phyloP scores from a whole-genome alignment of 2,888 invertebrate species.

The Sicus ferrugineus region DNA sequence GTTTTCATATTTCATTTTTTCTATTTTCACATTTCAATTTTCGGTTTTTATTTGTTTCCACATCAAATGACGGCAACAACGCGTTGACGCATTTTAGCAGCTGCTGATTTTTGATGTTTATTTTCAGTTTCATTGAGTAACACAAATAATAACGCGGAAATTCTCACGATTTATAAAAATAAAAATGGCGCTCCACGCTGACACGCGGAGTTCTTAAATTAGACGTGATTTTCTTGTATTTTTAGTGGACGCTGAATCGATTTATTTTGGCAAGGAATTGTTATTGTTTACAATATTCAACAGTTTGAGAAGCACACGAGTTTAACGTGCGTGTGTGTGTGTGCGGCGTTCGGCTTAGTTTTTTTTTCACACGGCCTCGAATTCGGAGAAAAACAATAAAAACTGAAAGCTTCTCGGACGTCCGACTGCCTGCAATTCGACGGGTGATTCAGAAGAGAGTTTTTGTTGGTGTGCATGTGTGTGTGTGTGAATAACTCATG shows the following conservation, averaged over 20 bases:
- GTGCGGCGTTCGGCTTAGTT: not conserved
- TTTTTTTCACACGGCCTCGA: not conserved
- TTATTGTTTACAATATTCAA: not conserved
- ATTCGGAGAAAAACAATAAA: not conserved
- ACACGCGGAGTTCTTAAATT: not conserved
- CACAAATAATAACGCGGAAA: not conserved
- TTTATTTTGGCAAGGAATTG: not conserved
- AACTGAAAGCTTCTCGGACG: not conserved
- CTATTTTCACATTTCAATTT: too few relatives aligned
- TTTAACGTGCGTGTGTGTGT: not conserved
- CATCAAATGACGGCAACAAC: too few relatives aligned
- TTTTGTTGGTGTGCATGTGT: too few relatives aligned
- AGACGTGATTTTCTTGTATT: too few relatives aligned
- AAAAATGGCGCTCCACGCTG: not conserved
- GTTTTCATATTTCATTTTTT: too few relatives aligned
- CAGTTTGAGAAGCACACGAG: conserved; percentile 40
- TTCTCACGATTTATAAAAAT: not conserved
- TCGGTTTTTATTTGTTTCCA: too few relatives aligned
- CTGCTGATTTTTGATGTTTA: too few relatives aligned
- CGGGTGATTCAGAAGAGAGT: too few relatives aligned
- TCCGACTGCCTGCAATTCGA: conserved; percentile 9
- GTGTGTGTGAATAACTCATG: conserved; percentile 7
- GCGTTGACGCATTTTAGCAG: not conserved
- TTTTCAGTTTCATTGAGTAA: not conserved
- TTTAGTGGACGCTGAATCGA: not conserved